Evolutionary conservation across 2,113 vertebrate genomes (phyloP), one percentile per base, ranked within the genome.

Genomic region (Morphnarchus princeps): DNA sequence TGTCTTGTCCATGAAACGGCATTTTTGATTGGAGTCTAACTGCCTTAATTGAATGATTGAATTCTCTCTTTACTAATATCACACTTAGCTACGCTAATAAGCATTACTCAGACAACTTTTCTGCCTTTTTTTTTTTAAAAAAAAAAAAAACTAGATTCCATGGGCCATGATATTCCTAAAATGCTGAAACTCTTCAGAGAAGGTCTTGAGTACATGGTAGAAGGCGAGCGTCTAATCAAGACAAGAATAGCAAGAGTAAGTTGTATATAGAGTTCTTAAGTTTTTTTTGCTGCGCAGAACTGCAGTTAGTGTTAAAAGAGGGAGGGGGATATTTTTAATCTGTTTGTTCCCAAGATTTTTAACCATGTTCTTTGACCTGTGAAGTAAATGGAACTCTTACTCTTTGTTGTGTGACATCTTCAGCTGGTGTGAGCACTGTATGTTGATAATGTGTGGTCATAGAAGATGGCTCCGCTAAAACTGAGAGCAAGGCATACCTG

Each of bases 61-160:
- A 8, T 50, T 43, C 3, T 21, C 8, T 66, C 38, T 66, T 40
- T 10, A 7, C 2, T 45, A 8, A 1, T 42, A 13, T 6, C 31
- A 16, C 6, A 3, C 15, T 31, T 73, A 2, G 20, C 29, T 34
- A 28, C 1, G 1, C 28, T 58, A 16, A 18, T 20, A 19, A 72
- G 6, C 19, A 5, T 63, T 63, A 34, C 36, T 62, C 9, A 25
- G 26, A 9, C 9, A 22, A 26, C 15, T 15, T 29, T 16, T 81
- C 36, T 16, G 7, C 6, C 4, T 32, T 11, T 52, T 20, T 73
- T 32, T 32, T 28, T 26, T 10, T 52, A 16, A 11, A 65, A 57
- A n/a, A n/a, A n/a, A n/a, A n/a, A n/a, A n/a, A n/a, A n/a, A n/a
- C 45, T 76, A 99, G 99, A 99, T 74, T 98, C 99, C 1, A 93